Evolutionary conservation across 2,797 vertebrate species (phyloP).

Genomic region (Tragopan temminckii): DNA sequence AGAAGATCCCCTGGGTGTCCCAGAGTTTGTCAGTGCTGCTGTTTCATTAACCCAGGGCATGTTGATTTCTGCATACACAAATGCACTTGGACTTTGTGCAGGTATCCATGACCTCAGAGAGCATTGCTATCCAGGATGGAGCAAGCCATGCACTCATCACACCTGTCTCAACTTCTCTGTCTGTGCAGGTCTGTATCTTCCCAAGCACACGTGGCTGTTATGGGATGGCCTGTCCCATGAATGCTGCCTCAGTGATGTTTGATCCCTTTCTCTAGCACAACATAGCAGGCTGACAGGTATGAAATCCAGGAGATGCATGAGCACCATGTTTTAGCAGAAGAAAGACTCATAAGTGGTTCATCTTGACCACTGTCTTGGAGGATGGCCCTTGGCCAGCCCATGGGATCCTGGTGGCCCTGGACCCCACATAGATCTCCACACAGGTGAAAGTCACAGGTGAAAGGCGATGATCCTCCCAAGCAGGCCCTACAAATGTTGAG

Average conservation of each 20-base stretch:
- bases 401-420: background rate
- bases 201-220: background rate
- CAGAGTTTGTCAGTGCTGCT: background rate
- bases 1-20: background rate
- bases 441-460: no score
- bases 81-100: background rate
- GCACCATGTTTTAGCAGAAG: background rate
- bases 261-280: background rate
- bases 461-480: background rate
- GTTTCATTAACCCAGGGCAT: background rate
- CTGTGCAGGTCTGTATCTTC: background rate
- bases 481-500: background rate
- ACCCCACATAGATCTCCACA: background rate
- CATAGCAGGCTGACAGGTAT: accelerated
- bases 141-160: background rate
- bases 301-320: background rate
- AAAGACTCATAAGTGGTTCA: background rate
- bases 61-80: background rate
- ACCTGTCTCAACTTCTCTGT: background rate
- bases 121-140: background rate
- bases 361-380: background rate
- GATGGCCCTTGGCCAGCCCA: background rate
- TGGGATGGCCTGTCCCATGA: accelerated
- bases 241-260: background rate
- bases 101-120: background rate